Conservation (phyloP, 2,888 invertebrate genomes). For the Acanthacorydalis orientalis region DNA sequence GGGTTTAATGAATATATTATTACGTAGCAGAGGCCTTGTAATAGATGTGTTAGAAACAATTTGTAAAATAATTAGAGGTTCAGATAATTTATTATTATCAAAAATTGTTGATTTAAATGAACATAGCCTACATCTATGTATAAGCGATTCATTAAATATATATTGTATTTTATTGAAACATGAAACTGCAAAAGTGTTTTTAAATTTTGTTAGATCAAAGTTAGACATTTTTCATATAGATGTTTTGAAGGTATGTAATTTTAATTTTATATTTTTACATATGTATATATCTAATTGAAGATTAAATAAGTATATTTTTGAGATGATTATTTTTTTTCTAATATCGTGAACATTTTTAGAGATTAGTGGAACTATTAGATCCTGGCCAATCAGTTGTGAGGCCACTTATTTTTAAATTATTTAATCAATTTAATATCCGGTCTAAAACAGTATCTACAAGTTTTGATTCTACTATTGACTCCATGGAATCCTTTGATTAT, state of each 20-base stretch:
- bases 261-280: no score
- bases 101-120: slow-evolving; percentile 6
- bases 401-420: slow-evolving; percentile 24
- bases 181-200: slow-evolving; percentile 23
- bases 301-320: no score
- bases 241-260: slow-evolving; percentile 33
- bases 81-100: slow-evolving; percentile 18
- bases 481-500: slow-evolving; percentile 24
- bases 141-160: slow-evolving; percentile 9
- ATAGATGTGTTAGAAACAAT: slow-evolving; percentile 37
- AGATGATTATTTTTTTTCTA: no score
- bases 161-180: slow-evolving; percentile 9
- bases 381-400: slow-evolving; percentile 38
- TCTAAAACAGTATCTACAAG: slow-evolving; percentile 24
- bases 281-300: no score
- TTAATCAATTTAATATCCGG: slow-evolving; percentile 20
- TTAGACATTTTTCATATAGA: slow-evolving; percentile 32
- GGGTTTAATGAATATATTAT: slow-evolving; percentile 34
- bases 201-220: slow-evolving; percentile 33
- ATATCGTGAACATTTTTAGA: no score
- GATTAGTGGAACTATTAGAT: slow-evolving; percentile 38
- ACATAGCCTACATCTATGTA: slow-evolving; percentile 7
- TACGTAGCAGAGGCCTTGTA: slow-evolving; percentile 33
- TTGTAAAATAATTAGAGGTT: slow-evolving; percentile 27
- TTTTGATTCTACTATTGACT: slow-evolving; percentile 32